Evolutionary conservation across 2,797 vertebrate genomes (phyloP).

Genomic region (Coccyzus lansbergi): DNA sequence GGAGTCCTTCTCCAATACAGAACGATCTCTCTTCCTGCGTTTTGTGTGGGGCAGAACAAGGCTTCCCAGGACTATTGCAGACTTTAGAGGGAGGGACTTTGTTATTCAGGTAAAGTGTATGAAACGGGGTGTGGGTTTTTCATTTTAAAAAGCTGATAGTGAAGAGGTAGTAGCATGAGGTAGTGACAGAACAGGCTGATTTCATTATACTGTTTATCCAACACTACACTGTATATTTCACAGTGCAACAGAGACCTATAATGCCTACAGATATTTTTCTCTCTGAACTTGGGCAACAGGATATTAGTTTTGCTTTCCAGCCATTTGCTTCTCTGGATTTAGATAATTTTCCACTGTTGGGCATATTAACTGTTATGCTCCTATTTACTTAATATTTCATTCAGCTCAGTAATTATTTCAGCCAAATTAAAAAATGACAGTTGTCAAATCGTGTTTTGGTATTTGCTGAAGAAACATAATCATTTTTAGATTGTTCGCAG

Average conservation of each 20-base stretch:
- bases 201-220: neutral
- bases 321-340: neutral
- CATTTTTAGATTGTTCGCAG: neutral
- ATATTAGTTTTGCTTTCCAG: neutral
- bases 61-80: constrained; percentile 95
- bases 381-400: neutral
- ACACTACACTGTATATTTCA: neutral
- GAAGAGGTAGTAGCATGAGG: neutral
- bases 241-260: neutral
- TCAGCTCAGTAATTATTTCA: neutral
- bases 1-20: constrained; percentile 98
- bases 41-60: constrained; percentile 98
- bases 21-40: constrained; percentile 95
- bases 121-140: neutral
- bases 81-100: constrained; percentile 97
- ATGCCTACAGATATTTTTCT: neutral
- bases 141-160: neutral
- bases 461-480: neutral
- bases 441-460: neutral
- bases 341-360: neutral
- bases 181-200: neutral
- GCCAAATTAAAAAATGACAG: neutral
- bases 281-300: neutral
- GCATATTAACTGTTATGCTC: neutral
- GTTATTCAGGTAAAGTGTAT: constrained; percentile 90